Percentiles rank a stretch among this genome's conserved stretches.
Evolutionary conservation across 2,797 vertebrate species (phyloP).

Genomic region (Cetoscarus ocellatus): DNA sequence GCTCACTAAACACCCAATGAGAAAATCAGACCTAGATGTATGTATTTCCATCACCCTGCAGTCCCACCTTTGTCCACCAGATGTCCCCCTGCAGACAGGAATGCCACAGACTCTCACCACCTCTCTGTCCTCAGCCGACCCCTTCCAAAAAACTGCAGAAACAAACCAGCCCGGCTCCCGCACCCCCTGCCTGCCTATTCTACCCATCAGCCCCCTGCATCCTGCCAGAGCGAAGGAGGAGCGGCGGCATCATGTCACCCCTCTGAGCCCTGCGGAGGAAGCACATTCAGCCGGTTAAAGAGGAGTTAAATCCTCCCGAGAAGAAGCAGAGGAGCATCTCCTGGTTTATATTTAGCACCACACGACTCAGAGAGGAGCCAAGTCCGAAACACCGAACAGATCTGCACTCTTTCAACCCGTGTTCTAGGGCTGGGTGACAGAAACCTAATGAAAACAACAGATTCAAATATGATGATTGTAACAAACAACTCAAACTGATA

Average conservation of each 20-base stretch:
- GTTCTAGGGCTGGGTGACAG: too few species aligned
- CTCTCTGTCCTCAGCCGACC: slow-evolving; percentile 80
- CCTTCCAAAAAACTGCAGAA: slow-evolving; percentile 50
- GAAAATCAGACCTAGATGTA: background rate
- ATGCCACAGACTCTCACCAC: slow-evolving; percentile 39
- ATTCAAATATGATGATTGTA: too few species aligned
- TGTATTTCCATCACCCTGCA: slow-evolving; percentile 19
- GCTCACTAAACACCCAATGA: background rate
- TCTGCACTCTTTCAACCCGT: slow-evolving; percentile 34
- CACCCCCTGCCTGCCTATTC: slow-evolving; percentile 6
- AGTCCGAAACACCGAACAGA: slow-evolving; percentile 67
- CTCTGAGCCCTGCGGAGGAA: slow-evolving; percentile 37
- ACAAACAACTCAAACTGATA: too few species aligned
- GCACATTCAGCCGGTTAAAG: slow-evolving; percentile 41
- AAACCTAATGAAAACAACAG: too few species aligned
- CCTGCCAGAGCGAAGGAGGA: background rate
- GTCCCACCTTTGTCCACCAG: slow-evolving; percentile 64
- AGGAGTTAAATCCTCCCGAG: slow-evolving; percentile 57
- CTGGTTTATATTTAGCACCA: slow-evolving; percentile 58
- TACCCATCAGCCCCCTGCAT: slow-evolving; percentile 36
- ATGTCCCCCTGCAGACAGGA: slow-evolving; percentile 77
- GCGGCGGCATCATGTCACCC: slow-evolving; percentile 22
- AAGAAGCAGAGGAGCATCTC: slow-evolving; percentile 17
- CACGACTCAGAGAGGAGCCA: slow-evolving; percentile 10
- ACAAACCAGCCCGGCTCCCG: slow-evolving; percentile 7